A percentile compares a stretch with the other conserved stretches of the same genome.
These are phyloP conservation scores for Dendrocincla fuliginosa DNA, from an alignment of 2,797 vertebrate species.

Conservation along the genomic window DNA sequence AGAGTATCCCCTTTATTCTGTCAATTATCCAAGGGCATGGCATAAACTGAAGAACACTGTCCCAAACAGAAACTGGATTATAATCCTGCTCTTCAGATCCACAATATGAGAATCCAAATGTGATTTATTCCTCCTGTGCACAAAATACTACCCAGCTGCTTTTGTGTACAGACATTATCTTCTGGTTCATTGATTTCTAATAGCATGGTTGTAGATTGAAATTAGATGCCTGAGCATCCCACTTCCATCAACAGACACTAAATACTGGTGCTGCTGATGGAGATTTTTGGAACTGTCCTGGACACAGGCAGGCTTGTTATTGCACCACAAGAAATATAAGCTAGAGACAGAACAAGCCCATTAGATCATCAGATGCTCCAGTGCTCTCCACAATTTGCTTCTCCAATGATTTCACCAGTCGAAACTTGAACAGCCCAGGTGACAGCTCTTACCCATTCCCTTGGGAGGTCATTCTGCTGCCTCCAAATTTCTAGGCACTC, in stretches of 20 bases:
- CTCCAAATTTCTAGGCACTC: background rate
- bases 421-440: background rate
- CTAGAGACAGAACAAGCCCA: background rate
- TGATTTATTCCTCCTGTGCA: background rate
- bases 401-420: background rate
- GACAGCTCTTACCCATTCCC: background rate
- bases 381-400: background rate
- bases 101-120: background rate
- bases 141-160: background rate
- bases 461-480: background rate
- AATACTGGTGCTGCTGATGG: background rate
- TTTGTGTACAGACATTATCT: constrained; percentile 16
- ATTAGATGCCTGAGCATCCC: background rate
- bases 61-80: background rate
- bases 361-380: background rate
- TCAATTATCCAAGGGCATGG: background rate
- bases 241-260: background rate
- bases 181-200: constrained; percentile 37
- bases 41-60: background rate
- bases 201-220: background rate
- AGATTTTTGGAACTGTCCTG: background rate
- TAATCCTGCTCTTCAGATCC: background rate
- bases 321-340: background rate
- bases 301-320: background rate
- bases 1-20: background rate